phyloP scores from a whole-genome alignment of 1,140 invertebrate genomes.

The Drosophila sproati region DNA sequence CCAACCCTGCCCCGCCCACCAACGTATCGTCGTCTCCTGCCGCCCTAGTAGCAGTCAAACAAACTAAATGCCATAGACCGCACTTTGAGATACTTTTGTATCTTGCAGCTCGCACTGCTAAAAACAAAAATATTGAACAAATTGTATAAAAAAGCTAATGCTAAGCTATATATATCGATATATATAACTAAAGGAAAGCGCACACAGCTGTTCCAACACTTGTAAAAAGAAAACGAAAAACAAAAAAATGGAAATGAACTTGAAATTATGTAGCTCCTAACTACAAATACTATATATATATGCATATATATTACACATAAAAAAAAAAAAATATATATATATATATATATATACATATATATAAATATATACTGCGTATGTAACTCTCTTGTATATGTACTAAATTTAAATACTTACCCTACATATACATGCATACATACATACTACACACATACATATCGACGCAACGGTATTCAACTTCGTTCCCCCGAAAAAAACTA shows the following conservation, averaged over 20 bases:
- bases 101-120: conserved; percentile 47
- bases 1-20: conserved; percentile 6
- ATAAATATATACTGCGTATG: conserved; percentile 50
- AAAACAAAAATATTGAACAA: conserved; percentile 62
- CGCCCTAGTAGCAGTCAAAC: conserved; percentile 25
- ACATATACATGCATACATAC: conserved; percentile 19
- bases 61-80: conserved; percentile 42
- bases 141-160: conserved; percentile 76
- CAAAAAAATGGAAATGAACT: conserved; percentile 16
- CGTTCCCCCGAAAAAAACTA: conserved; percentile 67
- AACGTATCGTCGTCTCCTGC: conserved; percentile 16
- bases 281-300: conserved; percentile 11
- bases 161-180: conserved; percentile 54
- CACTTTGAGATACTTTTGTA: conserved; percentile 47
- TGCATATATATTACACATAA: neutral
- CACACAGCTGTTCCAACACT: conserved; percentile 35
- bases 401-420: conserved; percentile 46
- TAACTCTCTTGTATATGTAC: conserved; percentile 69
- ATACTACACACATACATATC: conserved; percentile 43
- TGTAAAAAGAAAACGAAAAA: conserved; percentile 15
- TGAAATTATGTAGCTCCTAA: conserved; percentile 44
- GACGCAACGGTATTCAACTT: conserved; percentile 65
- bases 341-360: conserved; percentile 6
- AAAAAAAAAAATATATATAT: conserved; percentile 16
- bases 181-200: conserved; percentile 34